Base-by-base conservation (phyloP, 2,888 invertebrate genomes). In the Hermaeophaga mercurialis region DNA sequence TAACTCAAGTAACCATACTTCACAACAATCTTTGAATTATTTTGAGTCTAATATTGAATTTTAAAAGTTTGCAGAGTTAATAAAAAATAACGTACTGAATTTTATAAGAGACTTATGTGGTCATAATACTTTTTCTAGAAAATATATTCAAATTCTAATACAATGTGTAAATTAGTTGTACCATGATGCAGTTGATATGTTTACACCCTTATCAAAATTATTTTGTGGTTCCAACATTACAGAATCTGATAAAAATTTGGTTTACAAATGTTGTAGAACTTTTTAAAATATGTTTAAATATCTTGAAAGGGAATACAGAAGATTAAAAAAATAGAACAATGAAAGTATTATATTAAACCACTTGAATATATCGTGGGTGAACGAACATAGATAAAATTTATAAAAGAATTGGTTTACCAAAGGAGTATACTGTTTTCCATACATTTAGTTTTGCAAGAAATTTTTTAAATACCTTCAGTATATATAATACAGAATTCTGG, bases 401-500 rank as follows among this genome's bases (percentile, higher is more conserved):
- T 11, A 24, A 45, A 18, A 19, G 41, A 9, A 41, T 41, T 18
- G 41, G 41, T 5, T 28, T 28, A 8, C 28, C 36, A 36, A 36
- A 36, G 12, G 12, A 7, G 4, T 36, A 36, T 9, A 36, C 36
- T 7, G 36, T 14, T 17, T 14, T 14, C 36, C 12, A 36, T 36
- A 17, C 12, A 4, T 7, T 12, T 7, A 17, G 36, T 36, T 17
- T 36, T 36, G 3, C 3, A 36, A 36, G 3, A 8, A 8, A 8
- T 36, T 36, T 36, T 36, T 14, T 11, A 36, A 36, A 7, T 36
- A 14, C 14, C 14, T 17, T 11, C 6, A 14, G 50, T 50, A 17
- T 28, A 28, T 15, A 26, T n/a, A 49, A 50, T 18, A 56, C 50
- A 14, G 9, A 19, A 6, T 45, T 45, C 15, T 56, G 56, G 56